Percentiles rank a stretch among this genome's conserved stretches.
phyloP scores from a whole-genome alignment of 2,797 vertebrate species.

The Lagocephalus sceleratus region DNA sequence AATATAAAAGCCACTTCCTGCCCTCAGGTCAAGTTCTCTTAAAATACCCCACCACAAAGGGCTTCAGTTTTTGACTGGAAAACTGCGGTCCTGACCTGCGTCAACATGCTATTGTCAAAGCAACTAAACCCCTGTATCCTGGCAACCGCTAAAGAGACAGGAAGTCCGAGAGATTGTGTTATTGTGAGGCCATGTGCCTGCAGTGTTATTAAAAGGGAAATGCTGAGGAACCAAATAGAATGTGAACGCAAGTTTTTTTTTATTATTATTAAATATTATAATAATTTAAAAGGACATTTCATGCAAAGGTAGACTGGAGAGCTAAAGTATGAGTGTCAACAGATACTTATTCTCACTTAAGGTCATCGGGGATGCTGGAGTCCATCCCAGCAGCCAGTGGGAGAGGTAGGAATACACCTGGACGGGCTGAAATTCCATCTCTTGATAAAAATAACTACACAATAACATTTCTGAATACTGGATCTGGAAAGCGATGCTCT shows the following conservation, averaged over 20 bases:
- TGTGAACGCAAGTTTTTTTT: too few relatives aligned
- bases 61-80: conserved; percentile 30
- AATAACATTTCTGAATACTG: too few relatives aligned
- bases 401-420: too few relatives aligned
- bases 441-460: too few relatives aligned
- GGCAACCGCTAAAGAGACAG: conserved; percentile 51
- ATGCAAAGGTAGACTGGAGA: too few relatives aligned
- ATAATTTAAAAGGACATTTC: background rate
- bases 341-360: too few relatives aligned
- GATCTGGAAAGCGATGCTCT: too few relatives aligned
- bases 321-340: too few relatives aligned
- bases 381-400: too few relatives aligned
- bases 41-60: conserved; percentile 34
- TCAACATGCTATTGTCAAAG: conserved; percentile 65
- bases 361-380: too few relatives aligned
- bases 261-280: background rate
- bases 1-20: conserved; percentile 49
- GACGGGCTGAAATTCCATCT: background rate
- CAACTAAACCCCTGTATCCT: conserved; percentile 59
- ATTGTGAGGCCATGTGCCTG: conserved; percentile 55
- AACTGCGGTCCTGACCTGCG: conserved; percentile 50
- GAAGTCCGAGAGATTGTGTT: conserved; percentile 49
- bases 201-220: conserved; percentile 54
- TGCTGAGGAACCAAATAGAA: background rate
- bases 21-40: conserved; percentile 29